phyloP scores from a whole-genome alignment of 37 sponge, comb jelly and placozoan genomes.

The Lycopodina hypogea region DNA sequence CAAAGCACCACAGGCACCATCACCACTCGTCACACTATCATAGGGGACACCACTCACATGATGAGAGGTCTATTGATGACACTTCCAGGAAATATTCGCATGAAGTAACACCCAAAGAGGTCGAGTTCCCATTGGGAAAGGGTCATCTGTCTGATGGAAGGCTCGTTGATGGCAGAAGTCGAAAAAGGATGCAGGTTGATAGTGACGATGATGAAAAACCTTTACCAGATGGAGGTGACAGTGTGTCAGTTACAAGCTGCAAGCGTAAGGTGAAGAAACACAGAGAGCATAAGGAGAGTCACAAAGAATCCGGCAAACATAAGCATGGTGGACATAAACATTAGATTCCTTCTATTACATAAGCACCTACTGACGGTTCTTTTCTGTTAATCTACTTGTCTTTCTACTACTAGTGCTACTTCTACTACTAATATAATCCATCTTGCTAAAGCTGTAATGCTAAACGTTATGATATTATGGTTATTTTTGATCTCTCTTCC shows the following conservation, averaged over 20 bases:
- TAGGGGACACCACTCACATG: too few relatives aligned
- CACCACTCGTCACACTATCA: background rate
- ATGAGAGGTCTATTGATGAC: too few relatives aligned
- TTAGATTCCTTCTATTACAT: background rate
- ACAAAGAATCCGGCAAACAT: background rate
- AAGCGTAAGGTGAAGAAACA: background rate
- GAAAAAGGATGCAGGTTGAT: too few relatives aligned
- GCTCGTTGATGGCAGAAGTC: too few relatives aligned
- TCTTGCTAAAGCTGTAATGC: background rate
- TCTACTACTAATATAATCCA: background rate
- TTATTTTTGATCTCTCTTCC: too few relatives aligned
- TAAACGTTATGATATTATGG: background rate
- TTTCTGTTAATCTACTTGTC: too few relatives aligned
- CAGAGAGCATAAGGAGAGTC: slow-evolving; percentile 3
- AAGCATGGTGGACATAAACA: slow-evolving; percentile 8
- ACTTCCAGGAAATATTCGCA: too few relatives aligned
- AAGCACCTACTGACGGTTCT: too few relatives aligned
- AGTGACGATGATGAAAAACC: too few relatives aligned
- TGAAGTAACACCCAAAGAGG: too few relatives aligned
- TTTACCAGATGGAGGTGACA: too few relatives aligned
- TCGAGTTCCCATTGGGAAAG: too few relatives aligned
- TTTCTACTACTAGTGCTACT: background rate
- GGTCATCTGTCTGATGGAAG: background rate
- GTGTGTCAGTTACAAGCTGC: background rate
- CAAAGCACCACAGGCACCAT: background rate